Evolutionary conservation across 2,113 vertebrate species (phyloP), one percentile per base, ranked within the genome.

Genomic region (Nycticebus coucang): DNA sequence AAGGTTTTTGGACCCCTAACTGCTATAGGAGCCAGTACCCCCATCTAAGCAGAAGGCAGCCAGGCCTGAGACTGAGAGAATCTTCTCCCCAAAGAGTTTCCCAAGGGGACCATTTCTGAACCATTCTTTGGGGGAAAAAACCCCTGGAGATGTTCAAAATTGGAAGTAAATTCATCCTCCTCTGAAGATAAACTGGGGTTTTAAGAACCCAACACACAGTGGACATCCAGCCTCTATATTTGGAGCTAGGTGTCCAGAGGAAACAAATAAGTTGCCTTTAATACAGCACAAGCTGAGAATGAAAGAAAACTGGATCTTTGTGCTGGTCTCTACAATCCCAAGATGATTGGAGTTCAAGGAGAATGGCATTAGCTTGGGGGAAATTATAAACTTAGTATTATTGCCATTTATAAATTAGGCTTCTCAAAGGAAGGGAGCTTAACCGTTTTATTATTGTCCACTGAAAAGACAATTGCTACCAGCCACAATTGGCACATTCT

Each of bases 401-500:
- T 80, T 90, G 92, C 80, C 41, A 4, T 69, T 92, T 69, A 62
- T 90, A 89, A 93, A 88, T 77, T 66, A 80, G 86, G 64, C 66
- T 60, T n/a, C 82, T 94, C 92, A 50, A 3, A 91, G 57, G 81
- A 66, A 83, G 37, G 68, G 35, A 69, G 78, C 28, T 68, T 37
- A 87, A 35, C 19, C 12, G 62, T 59, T 60, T 95, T 97, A 75
- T 83, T 53, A 53, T 22, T 60, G 78, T 82, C 60, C 64, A 80
- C 11, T 66, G 66, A 88, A 92, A 87, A 68, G 53, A 64, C 57
- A 28, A n/a, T 69, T 28, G 84, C 83, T 87, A 28, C 84, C 1
- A 7, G 64, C 59, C 69, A 71, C 55, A 41, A 2, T 1, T 19
- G 86, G 69, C 57, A 45, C 41, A 8, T 59, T 80, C 41, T 75